phyloP scores from a whole-genome alignment of 2,113 vertebrate genomes.

The Ammodytes dubius region DNA sequence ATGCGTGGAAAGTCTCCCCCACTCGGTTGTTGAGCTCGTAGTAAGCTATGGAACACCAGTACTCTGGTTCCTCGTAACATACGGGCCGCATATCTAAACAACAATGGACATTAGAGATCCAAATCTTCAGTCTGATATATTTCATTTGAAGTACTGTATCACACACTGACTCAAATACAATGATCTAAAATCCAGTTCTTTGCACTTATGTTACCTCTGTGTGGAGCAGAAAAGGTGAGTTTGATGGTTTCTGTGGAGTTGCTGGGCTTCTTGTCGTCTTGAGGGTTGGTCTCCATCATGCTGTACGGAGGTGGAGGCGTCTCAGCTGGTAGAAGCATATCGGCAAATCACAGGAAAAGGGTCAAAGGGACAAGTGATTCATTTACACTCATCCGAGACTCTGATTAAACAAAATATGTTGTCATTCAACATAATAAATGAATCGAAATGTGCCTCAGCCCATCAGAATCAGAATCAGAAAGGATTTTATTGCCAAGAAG shows the following conservation, averaged over 20 bases:
- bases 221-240: slow-evolving; percentile 87
- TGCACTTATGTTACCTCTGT: slow-evolving; percentile 81
- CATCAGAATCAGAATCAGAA: too few relatives aligned
- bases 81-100: slow-evolving; percentile 93
- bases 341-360: neutral
- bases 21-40: slow-evolving; percentile 98
- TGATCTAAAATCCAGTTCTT: neutral
- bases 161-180: neutral
- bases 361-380: neutral
- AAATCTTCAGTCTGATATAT: neutral
- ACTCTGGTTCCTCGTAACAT: slow-evolving; percentile 96
- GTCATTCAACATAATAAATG: too few relatives aligned
- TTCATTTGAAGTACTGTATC: neutral
- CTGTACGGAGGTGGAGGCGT: slow-evolving; percentile 91
- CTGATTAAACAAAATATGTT: too few relatives aligned
- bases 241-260: slow-evolving; percentile 85
- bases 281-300: slow-evolving; percentile 86
- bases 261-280: slow-evolving; percentile 86
- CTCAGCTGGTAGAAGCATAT: slow-evolving; percentile 79
- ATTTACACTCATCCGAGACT: neutral
- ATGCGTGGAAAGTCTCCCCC: slow-evolving; percentile 97
- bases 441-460: too few relatives aligned
- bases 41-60: slow-evolving; percentile 98
- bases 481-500: too few relatives aligned
- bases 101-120: neutral